A percentile compares a stretch with the other conserved stretches of the same genome.
phyloP scores from a whole-genome alignment of 2,888 invertebrate species.

The Tethea ocularis region DNA sequence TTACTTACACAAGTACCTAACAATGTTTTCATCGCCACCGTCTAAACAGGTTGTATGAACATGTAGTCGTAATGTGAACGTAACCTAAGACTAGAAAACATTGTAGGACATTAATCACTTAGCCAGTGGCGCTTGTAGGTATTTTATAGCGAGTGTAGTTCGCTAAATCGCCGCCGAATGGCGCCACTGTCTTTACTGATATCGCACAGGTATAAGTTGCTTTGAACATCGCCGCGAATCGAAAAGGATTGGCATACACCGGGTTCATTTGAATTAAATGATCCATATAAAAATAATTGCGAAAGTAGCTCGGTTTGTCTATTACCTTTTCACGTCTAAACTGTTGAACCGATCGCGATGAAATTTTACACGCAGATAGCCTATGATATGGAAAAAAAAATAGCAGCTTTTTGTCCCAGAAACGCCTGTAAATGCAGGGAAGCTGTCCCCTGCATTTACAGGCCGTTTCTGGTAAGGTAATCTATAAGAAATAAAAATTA shows the following conservation, averaged over 20 bases:
- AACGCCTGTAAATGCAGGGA: no score
- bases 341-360: no score
- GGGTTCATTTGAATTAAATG: not conserved
- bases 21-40: not conserved
- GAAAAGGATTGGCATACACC: slow-evolving; percentile 27
- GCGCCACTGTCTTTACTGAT: slow-evolving; percentile 45
- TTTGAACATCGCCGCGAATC: slow-evolving; percentile 52
- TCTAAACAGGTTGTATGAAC: not conserved
- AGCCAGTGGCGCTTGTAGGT: slow-evolving; percentile 1
- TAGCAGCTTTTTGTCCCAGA: no score
- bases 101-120: slow-evolving; percentile 3
- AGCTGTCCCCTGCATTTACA: no score
- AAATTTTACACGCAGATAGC: no score
- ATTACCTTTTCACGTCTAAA: no score
- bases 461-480: no score
- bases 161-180: slow-evolving; percentile 26
- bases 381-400: no score
- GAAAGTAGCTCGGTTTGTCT: no score
- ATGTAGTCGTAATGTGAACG: not conserved
- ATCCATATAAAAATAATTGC: no score
- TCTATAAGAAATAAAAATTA: no score
- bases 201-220: slow-evolving; percentile 41
- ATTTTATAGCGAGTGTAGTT: not conserved
- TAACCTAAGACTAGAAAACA: slow-evolving; percentile 2
- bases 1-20: not conserved